A percentile compares a stretch with the other conserved stretches of the same genome.
These are phyloP conservation scores for Peromyscus eremicus DNA, from an alignment of 2,797 vertebrate genomes.

Conservation along the genomic window DNA sequence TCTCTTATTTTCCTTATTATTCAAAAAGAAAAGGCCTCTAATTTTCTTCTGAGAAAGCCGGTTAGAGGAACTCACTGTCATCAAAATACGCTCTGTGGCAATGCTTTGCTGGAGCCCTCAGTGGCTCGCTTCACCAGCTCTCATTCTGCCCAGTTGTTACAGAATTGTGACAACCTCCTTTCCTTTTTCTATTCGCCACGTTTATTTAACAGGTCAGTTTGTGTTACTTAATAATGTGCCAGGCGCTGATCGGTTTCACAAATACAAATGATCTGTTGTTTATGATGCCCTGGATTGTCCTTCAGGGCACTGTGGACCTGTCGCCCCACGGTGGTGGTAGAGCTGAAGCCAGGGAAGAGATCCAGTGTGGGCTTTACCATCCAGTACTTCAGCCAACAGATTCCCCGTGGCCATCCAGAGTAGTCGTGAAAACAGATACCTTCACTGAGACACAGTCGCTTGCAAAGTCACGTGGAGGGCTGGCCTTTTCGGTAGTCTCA, in stretches of 20 bases:
- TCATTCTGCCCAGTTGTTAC: neutral
- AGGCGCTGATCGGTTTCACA: neutral
- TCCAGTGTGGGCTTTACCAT: neutral
- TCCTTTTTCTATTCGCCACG: constrained; percentile 16
- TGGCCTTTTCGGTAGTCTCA: too few species aligned
- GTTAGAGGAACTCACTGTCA: constrained; percentile 56
- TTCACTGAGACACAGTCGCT: accelerated
- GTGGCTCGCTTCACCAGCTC: neutral
- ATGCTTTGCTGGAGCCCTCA: neutral
- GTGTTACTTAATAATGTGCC: neutral
- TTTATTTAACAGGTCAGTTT: constrained; percentile 57
- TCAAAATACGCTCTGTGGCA: neutral
- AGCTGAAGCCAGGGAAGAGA: neutral
- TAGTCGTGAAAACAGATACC: neutral
- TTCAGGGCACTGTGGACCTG: neutral
- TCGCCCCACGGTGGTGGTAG: neutral
- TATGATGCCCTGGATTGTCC: neutral
- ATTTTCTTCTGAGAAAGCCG: constrained; percentile 63
- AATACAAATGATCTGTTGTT: neutral
- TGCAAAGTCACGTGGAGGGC: neutral
- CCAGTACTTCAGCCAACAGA: neutral
- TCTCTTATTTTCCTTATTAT: constrained; percentile 72
- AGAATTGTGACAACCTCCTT: neutral
- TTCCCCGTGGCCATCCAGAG: neutral
- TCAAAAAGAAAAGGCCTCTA: constrained; percentile 67